A percentile compares a stretch with the other conserved stretches of the same genome.
Conservation (phyloP, 2,113 vertebrate genomes). For the Labeo catla region DNA sequence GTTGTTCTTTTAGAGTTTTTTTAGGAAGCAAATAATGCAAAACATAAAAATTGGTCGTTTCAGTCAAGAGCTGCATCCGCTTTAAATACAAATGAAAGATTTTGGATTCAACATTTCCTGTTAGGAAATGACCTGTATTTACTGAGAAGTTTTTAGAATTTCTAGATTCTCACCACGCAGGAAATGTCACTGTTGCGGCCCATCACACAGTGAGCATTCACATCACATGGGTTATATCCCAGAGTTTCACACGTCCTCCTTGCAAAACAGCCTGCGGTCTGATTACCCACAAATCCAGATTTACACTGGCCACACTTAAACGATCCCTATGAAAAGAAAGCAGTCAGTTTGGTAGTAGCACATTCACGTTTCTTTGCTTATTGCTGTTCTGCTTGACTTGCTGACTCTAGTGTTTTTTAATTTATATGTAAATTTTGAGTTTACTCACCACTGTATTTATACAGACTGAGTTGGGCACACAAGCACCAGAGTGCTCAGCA, state of each 20-base stretch:
- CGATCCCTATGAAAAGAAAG: constrained; percentile 71
- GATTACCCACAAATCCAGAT: constrained; percentile 81
- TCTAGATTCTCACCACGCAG: constrained; percentile 75
- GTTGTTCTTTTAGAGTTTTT: neutral
- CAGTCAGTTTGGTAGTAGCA: neutral
- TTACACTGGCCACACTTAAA: constrained; percentile 84
- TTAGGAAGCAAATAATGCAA: neutral
- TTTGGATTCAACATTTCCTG: neutral
- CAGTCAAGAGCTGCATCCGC: neutral
- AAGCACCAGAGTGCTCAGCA: constrained; percentile 42
- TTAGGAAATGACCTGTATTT: neutral
- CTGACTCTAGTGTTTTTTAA: neutral
- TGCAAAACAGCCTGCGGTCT: constrained; percentile 73
- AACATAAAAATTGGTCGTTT: neutral
- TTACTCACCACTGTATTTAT: constrained; percentile 60
- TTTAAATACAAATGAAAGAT: neutral
- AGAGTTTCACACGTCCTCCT: constrained; percentile 76
- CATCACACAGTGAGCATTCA: constrained; percentile 82
- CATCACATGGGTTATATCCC: constrained; percentile 79
- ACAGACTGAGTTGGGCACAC: constrained; percentile 62
- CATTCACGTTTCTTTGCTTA: neutral
- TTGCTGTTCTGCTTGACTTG: neutral
- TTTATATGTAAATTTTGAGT: neutral
- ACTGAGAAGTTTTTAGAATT: neutral
- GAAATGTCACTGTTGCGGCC: constrained; percentile 81